phyloP scores from a whole-genome alignment of 2,113 vertebrate genomes.

The Larimichthys crocea region DNA sequence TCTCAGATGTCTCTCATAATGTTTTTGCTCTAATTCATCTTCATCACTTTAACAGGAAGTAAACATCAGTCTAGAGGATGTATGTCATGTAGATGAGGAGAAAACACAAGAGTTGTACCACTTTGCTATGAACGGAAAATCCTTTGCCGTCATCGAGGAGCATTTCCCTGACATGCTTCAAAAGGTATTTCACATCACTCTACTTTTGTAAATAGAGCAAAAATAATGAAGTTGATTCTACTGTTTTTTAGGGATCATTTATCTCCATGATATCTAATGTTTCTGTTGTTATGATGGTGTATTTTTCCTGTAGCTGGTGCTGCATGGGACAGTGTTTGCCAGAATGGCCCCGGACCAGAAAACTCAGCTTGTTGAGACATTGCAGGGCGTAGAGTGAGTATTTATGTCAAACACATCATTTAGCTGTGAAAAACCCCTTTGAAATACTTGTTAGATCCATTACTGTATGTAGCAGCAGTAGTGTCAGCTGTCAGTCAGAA shows the following conservation, averaged over 20 bases:
- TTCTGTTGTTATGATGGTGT: slow-evolving; percentile 3
- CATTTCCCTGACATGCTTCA: slow-evolving; percentile 96
- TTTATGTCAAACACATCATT: not conserved
- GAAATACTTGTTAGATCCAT: not conserved
- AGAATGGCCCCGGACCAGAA: slow-evolving; percentile 99
- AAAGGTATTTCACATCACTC: slow-evolving; percentile 85
- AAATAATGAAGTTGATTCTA: not conserved
- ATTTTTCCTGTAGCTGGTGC: slow-evolving; percentile 86
- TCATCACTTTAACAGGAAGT: slow-evolving; percentile 83
- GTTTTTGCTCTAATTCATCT: not conserved
- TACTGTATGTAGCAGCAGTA: not conserved
- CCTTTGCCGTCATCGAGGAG: slow-evolving; percentile 93
- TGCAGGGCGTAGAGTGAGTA: slow-evolving; percentile 98
- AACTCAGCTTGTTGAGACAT: slow-evolving; percentile 94
- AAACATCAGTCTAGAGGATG: slow-evolving; percentile 88
- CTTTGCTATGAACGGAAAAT: slow-evolving; percentile 98
- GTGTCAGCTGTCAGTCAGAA: not conserved
- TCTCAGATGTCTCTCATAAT: not conserved
- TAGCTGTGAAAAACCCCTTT: not conserved
- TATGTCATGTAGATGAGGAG: slow-evolving; percentile 85
- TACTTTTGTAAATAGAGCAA: not conserved
- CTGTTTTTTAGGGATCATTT: not conserved
- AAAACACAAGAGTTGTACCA: slow-evolving; percentile 86
- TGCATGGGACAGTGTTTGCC: slow-evolving; percentile 96
- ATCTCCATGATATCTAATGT: not conserved